Conservation (phyloP, 2,797 vertebrate species). For the Microcaecilia unicolor region DNA sequence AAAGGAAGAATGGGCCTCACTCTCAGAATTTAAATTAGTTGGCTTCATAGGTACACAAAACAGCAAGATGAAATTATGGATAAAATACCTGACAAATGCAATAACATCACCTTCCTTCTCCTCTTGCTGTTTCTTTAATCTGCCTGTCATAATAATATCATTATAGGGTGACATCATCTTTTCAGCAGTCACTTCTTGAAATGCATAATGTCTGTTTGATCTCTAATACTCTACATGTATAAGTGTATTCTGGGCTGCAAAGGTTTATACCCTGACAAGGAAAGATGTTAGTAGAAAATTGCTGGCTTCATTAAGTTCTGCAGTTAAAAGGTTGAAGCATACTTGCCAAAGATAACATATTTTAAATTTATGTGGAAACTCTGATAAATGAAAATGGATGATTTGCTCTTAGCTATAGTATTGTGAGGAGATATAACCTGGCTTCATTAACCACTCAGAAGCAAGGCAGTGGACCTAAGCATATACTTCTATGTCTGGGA, state of each 20-base stretch:
- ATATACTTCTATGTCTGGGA: too few relatives aligned
- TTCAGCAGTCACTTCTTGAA: constrained; percentile 33
- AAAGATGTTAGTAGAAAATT: constrained; percentile 26
- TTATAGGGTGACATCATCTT: constrained; percentile 44
- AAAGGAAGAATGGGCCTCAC: not conserved
- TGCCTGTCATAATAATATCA: constrained; percentile 36
- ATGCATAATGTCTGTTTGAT: constrained; percentile 40
- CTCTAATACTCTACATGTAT: constrained; percentile 33
- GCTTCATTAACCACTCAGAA: too few relatives aligned
- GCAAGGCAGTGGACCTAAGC: too few relatives aligned
- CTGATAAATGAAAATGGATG: constrained; percentile 2
- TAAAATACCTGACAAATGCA: constrained; percentile 18
- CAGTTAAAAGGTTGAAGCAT: constrained; percentile 1
- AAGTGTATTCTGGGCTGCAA: constrained; percentile 37
- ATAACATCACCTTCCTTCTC: constrained; percentile 30
- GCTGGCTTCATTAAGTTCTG: constrained; percentile 31
- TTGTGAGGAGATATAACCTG: too few relatives aligned
- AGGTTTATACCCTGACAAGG: constrained; percentile 33
- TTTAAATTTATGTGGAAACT: not conserved
- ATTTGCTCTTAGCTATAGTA: constrained; percentile 12
- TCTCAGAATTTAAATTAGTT: constrained; percentile 4
- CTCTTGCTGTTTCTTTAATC: constrained; percentile 41
- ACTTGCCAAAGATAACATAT: constrained; percentile 30
- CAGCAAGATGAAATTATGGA: constrained; percentile 26
- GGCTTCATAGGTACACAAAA: constrained; percentile 12